These are phyloP conservation scores for Melanotaenia trifasciata DNA, from an alignment of 2,797 vertebrate species.

Conservation along the genomic window DNA sequence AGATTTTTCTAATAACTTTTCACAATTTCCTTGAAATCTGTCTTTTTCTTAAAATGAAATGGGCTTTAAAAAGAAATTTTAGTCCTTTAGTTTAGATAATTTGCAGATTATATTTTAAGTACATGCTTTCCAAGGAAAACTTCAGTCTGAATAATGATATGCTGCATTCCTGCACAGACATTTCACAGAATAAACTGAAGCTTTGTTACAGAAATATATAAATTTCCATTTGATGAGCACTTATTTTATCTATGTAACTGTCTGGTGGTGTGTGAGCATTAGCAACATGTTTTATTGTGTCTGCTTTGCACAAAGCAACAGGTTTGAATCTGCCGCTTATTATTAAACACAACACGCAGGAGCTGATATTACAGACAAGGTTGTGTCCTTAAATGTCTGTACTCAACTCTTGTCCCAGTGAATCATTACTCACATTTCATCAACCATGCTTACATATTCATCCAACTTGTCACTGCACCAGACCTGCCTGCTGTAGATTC, in stretches of 20 bases:
- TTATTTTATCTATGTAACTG: conserved; percentile 6
- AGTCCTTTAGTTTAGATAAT: not conserved
- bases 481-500: conserved; percentile 13
- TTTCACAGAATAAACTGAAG: not conserved
- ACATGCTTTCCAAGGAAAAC: not conserved
- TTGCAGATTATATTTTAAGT: no score
- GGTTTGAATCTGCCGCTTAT: conserved; percentile 7
- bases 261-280: conserved; percentile 1
- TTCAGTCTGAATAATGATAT: not conserved
- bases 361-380: conserved; percentile 16
- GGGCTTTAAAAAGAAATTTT: no score
- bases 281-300: not conserved
- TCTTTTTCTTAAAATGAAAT: no score
- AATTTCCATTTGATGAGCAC: conserved; percentile 1
- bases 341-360: conserved; percentile 8
- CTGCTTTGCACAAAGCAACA: conserved; percentile 2
- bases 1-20: no score
- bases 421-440: conserved; percentile 17
- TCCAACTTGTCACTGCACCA: conserved; percentile 6
- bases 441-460: conserved; percentile 1
- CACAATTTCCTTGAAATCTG: no score
- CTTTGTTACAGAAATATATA: not conserved
- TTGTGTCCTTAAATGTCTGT: conserved; percentile 40
- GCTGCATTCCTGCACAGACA: not conserved
- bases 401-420: conserved; percentile 4